Conservation (phyloP, 2,888 invertebrate genomes). For the Callyntrura sp. region DNA sequence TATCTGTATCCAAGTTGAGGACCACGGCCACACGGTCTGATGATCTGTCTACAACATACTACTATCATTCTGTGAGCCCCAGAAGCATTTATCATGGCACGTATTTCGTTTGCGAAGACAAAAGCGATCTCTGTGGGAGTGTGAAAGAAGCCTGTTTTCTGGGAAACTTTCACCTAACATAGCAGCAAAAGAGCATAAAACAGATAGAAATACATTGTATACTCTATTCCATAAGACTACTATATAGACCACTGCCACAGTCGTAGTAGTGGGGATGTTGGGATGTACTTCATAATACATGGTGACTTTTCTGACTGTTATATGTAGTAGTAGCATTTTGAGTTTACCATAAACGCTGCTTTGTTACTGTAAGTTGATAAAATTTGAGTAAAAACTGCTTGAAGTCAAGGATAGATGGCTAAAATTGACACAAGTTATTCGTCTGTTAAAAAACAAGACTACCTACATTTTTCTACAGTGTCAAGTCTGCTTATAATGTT, state of each 20-base stretch:
- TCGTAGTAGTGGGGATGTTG: too few species aligned
- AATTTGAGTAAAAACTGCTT: conserved; percentile 16
- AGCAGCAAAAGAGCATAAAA: background rate
- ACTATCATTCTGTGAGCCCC: background rate
- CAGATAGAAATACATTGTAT: too few species aligned
- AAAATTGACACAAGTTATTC: background rate
- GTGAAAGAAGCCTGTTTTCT: conserved; percentile 34
- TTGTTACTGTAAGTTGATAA: background rate
- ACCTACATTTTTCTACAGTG: too few species aligned
- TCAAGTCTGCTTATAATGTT: too few species aligned
- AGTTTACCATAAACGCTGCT: background rate
- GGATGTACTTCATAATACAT: too few species aligned
- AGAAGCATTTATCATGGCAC: background rate
- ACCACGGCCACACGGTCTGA: too few species aligned
- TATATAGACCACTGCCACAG: too few species aligned
- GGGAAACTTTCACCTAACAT: conserved; percentile 26
- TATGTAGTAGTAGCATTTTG: background rate
- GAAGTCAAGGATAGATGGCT: conserved; percentile 47
- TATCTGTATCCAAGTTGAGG: too few species aligned
- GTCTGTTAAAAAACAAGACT: too few species aligned
- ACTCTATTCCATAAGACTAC: too few species aligned
- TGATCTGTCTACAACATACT: too few species aligned
- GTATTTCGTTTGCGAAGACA: conserved; percentile 56
- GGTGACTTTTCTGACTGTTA: too few species aligned
- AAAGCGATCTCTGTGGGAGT: conserved; percentile 71